Base-by-base conservation (phyloP, 2,113 vertebrate species). In the Rhegmatorhina hoffmannsi region DNA sequence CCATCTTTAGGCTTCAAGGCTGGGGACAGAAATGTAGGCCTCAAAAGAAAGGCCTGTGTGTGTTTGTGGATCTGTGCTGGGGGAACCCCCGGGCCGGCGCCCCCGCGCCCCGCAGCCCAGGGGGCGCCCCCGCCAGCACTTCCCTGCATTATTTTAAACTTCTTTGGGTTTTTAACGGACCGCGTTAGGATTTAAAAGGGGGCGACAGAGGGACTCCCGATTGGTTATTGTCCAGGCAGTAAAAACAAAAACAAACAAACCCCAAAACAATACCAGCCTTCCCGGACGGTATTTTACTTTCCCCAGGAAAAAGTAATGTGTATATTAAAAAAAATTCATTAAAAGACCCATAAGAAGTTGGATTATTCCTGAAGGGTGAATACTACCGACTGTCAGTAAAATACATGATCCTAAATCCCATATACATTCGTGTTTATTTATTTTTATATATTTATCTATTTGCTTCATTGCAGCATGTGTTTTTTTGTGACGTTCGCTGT, bases 1-100 rank as follows among this genome's bases (percentile, higher is more conserved):
- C 99, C 98, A 98, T 98, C 98, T 98, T 97, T 98, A 98, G 98
- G 98, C 98, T 99, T 98, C 98, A 98, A 98, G 98, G 98, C 98
- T 98, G 96, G 98, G 97, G 97, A 96, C 98, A 97, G 97, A 98
- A 98, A 98, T 98, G 98, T 99, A 99, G 99, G 99, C 99, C 99
- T 98, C 98, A 98, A 97, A 97, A 98, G 97, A 98, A 98, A 98
- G 98, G 99, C 99, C 99, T 98, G 91, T 97, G 44, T 92, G 83
- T 96, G 96, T 83, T 76, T 90, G 96, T 95, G 96, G 96, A 91
- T 89, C 90, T 92, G 94, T 79, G 89, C 56, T 68, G 96, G 90
- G 96, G 97, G 94, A 94, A 92, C 93, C 91, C 95, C 91, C 92
- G 62, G 90, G 68, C 73, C 60, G 90, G 95, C 89, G 68, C 95